Evolutionary conservation across 2,797 vertebrate genomes (phyloP), one percentile per base, ranked within the genome.

Genomic region (Peromyscus attwateri): DNA sequence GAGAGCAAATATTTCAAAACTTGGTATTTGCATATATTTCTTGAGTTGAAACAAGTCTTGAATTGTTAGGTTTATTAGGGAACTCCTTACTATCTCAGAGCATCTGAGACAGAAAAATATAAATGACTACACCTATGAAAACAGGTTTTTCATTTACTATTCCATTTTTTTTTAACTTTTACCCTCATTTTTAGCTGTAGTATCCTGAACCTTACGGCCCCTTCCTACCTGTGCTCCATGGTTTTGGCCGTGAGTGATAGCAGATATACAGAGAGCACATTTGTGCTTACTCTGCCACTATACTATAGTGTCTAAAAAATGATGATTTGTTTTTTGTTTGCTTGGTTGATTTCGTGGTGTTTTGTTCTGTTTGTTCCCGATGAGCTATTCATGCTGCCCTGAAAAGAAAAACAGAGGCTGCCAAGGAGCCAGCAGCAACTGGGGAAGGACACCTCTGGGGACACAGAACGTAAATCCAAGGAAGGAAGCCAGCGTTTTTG

Each of bases 351-450:
- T 94, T 14, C 11, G 21, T 27, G 57, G 73, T n/a, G 40, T 73
- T 89, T 87, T 49, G 0, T 70, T 64, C 68, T 92, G 62, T 57
- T 7, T 92, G 62, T 68, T 7, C 4, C 9, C 11, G 75, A 31
- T 73, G 66, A 97, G 19, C 64, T 94, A n/a, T 97, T 83, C 97
- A 23, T 96, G 88, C 94, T 98, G 97, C 97, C 96, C 21, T 43
- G 94, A 96, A 89, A 68, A 91, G 93, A 71, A 79, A 95, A 84
- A 97, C 55, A 75, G 77, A 94, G 89, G 96, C n/a, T 75, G 70
- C 3, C 1, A 11, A 73, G 49, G 40, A 75, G 16, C 27, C 52
- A 31, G 37, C 52, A 43, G 70, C 37, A 93, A 70, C 96, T 94
- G 96, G 92, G 70, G 96, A 55, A 76, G n/a, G 92, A 93, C 34